Evolutionary conservation across 2,113 vertebrate species (phyloP).

Genomic region (Geococcyx californianus): DNA sequence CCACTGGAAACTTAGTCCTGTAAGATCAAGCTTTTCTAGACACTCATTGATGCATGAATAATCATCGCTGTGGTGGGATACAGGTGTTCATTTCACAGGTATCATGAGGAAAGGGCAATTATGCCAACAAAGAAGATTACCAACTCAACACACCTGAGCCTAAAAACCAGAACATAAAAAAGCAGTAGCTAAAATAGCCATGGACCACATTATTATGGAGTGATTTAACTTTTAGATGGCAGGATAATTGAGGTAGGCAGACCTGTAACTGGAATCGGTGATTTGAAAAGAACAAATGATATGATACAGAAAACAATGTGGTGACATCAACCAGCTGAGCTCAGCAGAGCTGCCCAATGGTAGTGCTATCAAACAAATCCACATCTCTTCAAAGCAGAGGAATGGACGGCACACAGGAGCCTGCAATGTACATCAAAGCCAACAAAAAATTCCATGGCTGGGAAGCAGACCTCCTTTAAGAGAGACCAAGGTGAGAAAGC

Average conservation of each 20-base stretch:
- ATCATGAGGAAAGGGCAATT: neutral
- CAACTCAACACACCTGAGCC: neutral
- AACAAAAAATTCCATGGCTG: neutral
- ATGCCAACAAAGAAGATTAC: neutral
- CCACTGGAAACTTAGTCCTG: neutral
- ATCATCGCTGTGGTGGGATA: neutral
- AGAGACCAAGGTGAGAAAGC: neutral
- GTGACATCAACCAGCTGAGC: neutral
- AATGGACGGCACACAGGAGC: neutral
- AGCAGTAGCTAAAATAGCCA: neutral
- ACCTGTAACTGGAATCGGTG: neutral
- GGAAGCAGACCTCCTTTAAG: neutral
- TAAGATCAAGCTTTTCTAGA: neutral
- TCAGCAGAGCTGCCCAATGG: neutral
- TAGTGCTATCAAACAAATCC: neutral
- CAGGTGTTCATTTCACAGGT: neutral
- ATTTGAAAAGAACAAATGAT: neutral
- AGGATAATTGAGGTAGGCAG: neutral
- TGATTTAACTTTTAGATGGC: neutral
- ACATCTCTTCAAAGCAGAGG: accelerated
- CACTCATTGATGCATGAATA: neutral
- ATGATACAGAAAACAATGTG: neutral
- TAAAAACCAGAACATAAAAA: neutral
- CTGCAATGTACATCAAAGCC: accelerated
- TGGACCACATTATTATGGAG: neutral